Conservation (phyloP, 2,888 invertebrate genomes). For the Cosmia trapezina region DNA sequence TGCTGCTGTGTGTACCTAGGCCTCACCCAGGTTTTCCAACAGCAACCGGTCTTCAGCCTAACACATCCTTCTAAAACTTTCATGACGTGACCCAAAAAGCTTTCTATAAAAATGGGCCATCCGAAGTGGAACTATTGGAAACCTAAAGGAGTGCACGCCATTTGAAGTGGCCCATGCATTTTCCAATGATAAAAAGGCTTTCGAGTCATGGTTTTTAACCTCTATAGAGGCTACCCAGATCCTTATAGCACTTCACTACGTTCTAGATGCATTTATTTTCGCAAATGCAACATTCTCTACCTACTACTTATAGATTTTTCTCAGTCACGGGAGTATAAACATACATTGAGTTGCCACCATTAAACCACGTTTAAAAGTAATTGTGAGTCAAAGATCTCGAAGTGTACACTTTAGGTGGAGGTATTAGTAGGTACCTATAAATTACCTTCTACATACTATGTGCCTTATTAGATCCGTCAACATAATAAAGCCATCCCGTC, state of each 20-base stretch:
- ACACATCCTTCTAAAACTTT: neutral
- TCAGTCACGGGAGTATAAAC: neutral
- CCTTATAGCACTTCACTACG: neutral
- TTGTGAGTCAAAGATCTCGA: slow-evolving; percentile 11
- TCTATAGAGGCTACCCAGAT: neutral
- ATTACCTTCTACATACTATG: neutral
- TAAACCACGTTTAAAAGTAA: slow-evolving; percentile 23
- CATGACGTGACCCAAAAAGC: neutral
- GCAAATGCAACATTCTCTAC: slow-evolving; percentile 1
- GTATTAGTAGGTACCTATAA: neutral
- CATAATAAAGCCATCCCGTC: neutral
- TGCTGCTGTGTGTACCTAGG: too few relatives aligned
- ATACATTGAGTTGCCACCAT: slow-evolving; percentile 32
- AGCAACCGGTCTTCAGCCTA: too few relatives aligned
- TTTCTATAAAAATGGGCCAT: neutral
- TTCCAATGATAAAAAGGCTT: neutral
- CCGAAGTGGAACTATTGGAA: neutral
- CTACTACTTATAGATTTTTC: slow-evolving; percentile 5
- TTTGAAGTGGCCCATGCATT: neutral
- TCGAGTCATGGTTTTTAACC: neutral
- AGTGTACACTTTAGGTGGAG: neutral
- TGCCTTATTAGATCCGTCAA: neutral
- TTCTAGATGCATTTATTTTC: slow-evolving; percentile 20
- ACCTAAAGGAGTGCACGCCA: neutral
- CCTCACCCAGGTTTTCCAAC: neutral